Evolutionary conservation across 2,888 invertebrate species (phyloP).

Genomic region (Apotomis turbidana): DNA sequence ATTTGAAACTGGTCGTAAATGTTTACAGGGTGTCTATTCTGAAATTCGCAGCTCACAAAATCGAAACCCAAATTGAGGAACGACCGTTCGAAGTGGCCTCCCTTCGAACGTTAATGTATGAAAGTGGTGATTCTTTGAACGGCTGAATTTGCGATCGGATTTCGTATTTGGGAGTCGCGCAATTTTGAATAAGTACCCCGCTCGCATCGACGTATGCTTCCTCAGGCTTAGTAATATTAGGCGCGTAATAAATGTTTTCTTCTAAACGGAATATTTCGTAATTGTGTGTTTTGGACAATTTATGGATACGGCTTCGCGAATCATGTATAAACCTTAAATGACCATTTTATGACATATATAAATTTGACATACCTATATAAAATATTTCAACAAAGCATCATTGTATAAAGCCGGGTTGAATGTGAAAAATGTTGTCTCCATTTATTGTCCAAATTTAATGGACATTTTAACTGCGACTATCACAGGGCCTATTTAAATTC

Average conservation of each 20-base stretch:
- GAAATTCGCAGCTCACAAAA: slow-evolving; percentile 34
- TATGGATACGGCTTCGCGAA: slow-evolving; percentile 49
- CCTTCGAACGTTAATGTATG: slow-evolving; percentile 38
- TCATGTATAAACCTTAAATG: slow-evolving; percentile 8
- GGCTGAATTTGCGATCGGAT: slow-evolving; percentile 30
- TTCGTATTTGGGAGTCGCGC: slow-evolving; percentile 22
- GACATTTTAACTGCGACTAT: slow-evolving; percentile 51
- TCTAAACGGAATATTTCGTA: slow-evolving; percentile 68
- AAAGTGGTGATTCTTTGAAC: slow-evolving; percentile 41
- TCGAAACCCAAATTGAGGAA: slow-evolving; percentile 30
- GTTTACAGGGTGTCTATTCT: slow-evolving; percentile 57
- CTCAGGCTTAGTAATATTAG: slow-evolving; percentile 81
- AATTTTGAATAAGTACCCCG: slow-evolving; percentile 47
- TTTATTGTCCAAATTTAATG: slow-evolving; percentile 60
- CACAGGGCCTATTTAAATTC: slow-evolving; percentile 59
- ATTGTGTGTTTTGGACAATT: slow-evolving; percentile 65
- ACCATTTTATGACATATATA: slow-evolving; percentile 14
- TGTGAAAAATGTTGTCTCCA: slow-evolving; percentile 50
- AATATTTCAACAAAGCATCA: slow-evolving; percentile 14
- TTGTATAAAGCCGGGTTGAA: background rate
- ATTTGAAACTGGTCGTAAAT: slow-evolving; percentile 78
- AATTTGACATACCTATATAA: slow-evolving; percentile 34
- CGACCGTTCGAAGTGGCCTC: slow-evolving; percentile 35
- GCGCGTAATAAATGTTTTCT: slow-evolving; percentile 83
- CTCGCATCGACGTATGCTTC: slow-evolving; percentile 80